phyloP scores from a whole-genome alignment of 2,113 vertebrate genomes.

The Spheniscus mendiculus region DNA sequence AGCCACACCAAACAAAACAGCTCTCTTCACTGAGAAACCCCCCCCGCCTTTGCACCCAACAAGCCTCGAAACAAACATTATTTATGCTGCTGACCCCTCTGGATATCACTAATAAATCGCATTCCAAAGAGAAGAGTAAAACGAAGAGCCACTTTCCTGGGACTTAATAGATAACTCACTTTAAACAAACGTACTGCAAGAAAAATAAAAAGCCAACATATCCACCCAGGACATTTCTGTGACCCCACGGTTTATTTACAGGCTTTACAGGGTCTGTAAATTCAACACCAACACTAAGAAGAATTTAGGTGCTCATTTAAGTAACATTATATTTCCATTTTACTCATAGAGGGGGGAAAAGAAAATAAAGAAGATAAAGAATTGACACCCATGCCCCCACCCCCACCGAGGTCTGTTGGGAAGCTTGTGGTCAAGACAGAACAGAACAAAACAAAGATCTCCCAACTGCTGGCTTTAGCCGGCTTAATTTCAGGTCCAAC shows the following conservation, averaged over 20 bases:
- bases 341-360: not conserved
- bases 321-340: not conserved
- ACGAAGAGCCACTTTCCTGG: not conserved
- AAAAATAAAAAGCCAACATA: not conserved
- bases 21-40: slow-evolving; percentile 68
- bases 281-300: not conserved
- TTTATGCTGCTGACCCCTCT: slow-evolving; percentile 4
- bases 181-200: not conserved
- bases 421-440: not conserved
- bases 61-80: not conserved
- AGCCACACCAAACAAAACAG: slow-evolving; percentile 80
- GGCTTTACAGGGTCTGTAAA: not conserved
- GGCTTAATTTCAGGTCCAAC: not conserved
- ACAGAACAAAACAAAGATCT: slow-evolving; percentile 32
- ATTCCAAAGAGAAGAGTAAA: slow-evolving; percentile 25
- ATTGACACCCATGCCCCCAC: not conserved
- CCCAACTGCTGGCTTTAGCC: not conserved
- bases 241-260: not conserved
- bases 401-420: not conserved
- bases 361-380: not conserved
- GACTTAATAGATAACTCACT: not conserved
- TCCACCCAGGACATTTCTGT: not conserved
- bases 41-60: slow-evolving; percentile 57
- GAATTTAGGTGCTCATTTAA: not conserved
- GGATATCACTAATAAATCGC: slow-evolving; percentile 23